phyloP scores from a whole-genome alignment of 2,113 vertebrate genomes.

The Bolborhynchus lineola region DNA sequence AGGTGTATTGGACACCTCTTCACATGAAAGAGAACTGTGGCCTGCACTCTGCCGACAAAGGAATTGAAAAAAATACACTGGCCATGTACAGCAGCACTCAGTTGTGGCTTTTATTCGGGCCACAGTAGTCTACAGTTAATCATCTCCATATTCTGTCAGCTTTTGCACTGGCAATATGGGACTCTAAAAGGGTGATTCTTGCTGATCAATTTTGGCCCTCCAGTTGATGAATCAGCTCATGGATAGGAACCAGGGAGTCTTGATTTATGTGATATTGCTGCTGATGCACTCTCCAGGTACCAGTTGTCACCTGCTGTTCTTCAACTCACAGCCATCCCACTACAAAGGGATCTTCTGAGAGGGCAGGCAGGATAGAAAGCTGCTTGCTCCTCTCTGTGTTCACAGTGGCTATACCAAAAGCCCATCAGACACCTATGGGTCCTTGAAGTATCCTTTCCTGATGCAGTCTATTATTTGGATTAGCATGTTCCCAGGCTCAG shows the following conservation, averaged over 20 bases:
- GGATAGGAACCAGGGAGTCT: not conserved
- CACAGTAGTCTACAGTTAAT: not conserved
- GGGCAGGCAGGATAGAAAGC: not conserved
- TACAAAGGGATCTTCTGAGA: not conserved
- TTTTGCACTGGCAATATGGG: not conserved
- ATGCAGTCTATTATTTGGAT: not conserved
- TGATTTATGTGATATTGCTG: not conserved
- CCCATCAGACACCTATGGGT: not conserved
- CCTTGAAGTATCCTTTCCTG: not conserved
- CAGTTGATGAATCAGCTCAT: not conserved
- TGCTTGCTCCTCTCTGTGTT: not conserved
- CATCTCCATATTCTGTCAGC: not conserved
- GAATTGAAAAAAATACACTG: not conserved
- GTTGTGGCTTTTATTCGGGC: not conserved
- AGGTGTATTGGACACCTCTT: not conserved
- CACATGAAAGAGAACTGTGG: not conserved
- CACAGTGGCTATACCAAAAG: not conserved
- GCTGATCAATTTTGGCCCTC: not conserved
- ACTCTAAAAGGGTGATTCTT: not conserved
- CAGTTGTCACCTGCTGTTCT: not conserved
- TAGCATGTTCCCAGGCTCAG: not conserved
- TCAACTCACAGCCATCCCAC: not conserved
- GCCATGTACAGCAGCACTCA: not conserved
- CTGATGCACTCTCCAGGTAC: not conserved
- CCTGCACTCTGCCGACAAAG: not conserved